Evolutionary conservation across 2,797 vertebrate genomes (phyloP).

Genomic region (Lithobates pipiens): DNA sequence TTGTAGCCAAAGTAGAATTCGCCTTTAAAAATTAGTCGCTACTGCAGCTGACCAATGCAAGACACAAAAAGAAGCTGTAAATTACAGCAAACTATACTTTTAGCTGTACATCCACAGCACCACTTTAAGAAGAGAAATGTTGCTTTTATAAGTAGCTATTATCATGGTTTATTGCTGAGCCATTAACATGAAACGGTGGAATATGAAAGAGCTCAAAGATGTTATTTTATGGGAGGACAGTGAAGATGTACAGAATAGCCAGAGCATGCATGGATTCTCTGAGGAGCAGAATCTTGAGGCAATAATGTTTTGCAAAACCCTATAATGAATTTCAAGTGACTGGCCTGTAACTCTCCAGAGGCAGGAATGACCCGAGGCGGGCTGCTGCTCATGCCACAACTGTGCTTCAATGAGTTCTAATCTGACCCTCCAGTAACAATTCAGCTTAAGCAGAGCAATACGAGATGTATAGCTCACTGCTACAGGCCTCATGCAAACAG

Average conservation of each 20-base stretch:
- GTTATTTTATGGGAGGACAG: slow-evolving; percentile 58
- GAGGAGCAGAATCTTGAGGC: slow-evolving; percentile 43
- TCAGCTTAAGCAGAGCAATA: slow-evolving; percentile 57
- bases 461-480: slow-evolving; percentile 60
- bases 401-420: slow-evolving; percentile 64
- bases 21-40: not conserved
- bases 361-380: slow-evolving; percentile 64
- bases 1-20: not conserved
- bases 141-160: slow-evolving; percentile 60
- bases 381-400: slow-evolving; percentile 52
- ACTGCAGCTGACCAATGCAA: not conserved
- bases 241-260: slow-evolving; percentile 54
- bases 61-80: slow-evolving; percentile 27
- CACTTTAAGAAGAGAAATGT: slow-evolving; percentile 55
- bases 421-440: slow-evolving; percentile 65
- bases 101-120: slow-evolving; percentile 13
- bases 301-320: slow-evolving; percentile 61
- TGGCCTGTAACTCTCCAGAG: slow-evolving; percentile 64
- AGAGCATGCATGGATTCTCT: slow-evolving; percentile 34
- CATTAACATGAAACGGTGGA: slow-evolving; percentile 58
- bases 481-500: slow-evolving; percentile 47
- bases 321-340: slow-evolving; percentile 66
- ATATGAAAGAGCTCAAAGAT: slow-evolving; percentile 51
- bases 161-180: slow-evolving; percentile 56
- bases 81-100: slow-evolving; percentile 50